Evolutionary conservation across 1,140 invertebrate species (phyloP).

Genomic region (Neoseiulus cucumeris): DNA sequence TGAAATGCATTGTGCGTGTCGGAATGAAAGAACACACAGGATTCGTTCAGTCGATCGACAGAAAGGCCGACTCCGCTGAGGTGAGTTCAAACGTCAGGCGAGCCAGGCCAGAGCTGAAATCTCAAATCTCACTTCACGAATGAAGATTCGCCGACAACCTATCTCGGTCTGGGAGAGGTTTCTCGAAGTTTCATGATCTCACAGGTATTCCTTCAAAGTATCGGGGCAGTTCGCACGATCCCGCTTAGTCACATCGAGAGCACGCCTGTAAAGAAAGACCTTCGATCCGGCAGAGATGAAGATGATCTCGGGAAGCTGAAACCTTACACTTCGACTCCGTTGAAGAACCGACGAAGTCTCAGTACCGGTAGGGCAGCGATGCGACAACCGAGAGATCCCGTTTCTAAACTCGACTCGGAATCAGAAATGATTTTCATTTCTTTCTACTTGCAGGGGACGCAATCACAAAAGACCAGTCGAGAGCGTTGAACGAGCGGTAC

Average conservation of each 20-base stretch:
- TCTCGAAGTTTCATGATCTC: background rate
- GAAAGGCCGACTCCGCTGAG: background rate
- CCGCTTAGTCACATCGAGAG: background rate
- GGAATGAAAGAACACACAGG: constrained; percentile 5
- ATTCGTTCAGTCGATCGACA: constrained; percentile 2
- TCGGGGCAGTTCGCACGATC: background rate
- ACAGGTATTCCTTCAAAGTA: background rate
- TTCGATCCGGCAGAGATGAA: too few relatives aligned
- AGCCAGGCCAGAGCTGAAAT: background rate
- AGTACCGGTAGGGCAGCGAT: too few relatives aligned
- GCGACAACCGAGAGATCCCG: too few relatives aligned
- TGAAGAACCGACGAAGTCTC: too few relatives aligned
- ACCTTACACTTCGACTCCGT: too few relatives aligned
- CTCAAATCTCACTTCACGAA: too few relatives aligned
- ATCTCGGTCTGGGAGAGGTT: background rate
- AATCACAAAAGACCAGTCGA: too few relatives aligned
- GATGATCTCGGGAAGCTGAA: too few relatives aligned
- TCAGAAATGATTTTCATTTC: too few relatives aligned
- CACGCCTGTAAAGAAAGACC: background rate
- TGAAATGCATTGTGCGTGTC: background rate
- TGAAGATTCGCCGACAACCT: background rate
- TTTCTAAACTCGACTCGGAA: too few relatives aligned
- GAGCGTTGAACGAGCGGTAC: too few relatives aligned
- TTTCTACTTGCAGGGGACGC: too few relatives aligned
- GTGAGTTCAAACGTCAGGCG: background rate